phyloP scores from a whole-genome alignment of 2,113 vertebrate species.

The Pseudopipra pipra region DNA sequence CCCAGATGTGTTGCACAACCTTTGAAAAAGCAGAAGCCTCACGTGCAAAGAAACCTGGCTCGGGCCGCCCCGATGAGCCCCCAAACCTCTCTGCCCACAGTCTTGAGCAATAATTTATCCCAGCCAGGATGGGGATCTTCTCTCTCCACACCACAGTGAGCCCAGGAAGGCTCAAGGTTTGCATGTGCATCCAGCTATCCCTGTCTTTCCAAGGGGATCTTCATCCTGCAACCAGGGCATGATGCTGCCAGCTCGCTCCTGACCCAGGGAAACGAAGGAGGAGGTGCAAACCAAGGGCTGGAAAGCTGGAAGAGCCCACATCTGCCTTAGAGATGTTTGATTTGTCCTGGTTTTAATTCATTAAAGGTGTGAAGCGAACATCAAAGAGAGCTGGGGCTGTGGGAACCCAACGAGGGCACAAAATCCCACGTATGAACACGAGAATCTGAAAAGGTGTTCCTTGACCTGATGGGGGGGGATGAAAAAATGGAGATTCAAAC shows the following conservation, averaged over 20 bases:
- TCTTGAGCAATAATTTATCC: background rate
- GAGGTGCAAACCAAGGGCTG: background rate
- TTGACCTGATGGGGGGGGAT: accelerated
- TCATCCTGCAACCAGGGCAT: background rate
- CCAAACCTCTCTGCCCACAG: slow-evolving; percentile 23
- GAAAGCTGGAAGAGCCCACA: background rate
- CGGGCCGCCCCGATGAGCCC: background rate
- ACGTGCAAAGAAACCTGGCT: background rate
- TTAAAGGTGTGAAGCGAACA: accelerated
- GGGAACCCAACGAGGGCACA: background rate
- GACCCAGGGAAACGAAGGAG: background rate
- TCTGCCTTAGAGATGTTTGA: background rate
- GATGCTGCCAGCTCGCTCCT: background rate
- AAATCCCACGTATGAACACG: accelerated
- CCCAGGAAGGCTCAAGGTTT: background rate
- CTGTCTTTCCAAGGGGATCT: background rate
- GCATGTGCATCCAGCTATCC: background rate
- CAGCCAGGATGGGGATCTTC: background rate
- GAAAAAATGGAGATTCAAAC: background rate
- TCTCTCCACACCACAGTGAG: accelerated
- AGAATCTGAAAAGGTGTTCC: background rate
- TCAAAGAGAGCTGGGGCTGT: background rate
- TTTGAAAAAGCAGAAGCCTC: slow-evolving; percentile 49
- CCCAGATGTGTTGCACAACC: slow-evolving; percentile 34
- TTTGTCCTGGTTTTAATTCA: background rate